Evolutionary conservation across 2,797 vertebrate species (phyloP).

Genomic region (Neostethus bicornis): DNA sequence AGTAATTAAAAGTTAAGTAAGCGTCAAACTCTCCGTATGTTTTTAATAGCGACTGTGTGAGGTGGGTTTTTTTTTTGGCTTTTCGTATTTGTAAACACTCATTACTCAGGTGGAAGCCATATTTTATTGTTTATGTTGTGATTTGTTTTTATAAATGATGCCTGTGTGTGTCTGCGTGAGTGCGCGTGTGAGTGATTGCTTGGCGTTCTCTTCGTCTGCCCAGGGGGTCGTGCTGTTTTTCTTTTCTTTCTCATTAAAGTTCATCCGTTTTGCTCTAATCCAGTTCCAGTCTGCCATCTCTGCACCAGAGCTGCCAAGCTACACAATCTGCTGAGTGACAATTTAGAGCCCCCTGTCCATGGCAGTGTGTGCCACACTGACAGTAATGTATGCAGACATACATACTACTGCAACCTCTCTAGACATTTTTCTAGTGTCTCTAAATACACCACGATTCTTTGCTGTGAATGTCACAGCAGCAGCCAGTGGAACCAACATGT

Average conservation of each 20-base stretch:
- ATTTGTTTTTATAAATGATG: conserved; percentile 42
- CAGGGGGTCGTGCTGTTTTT: conserved; percentile 28
- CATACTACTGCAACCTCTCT: neutral
- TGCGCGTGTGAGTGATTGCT: conserved; percentile 37
- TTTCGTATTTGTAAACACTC: conserved; percentile 20
- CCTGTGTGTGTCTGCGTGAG: conserved; percentile 10
- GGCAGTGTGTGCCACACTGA: conserved; percentile 16
- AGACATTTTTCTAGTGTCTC: neutral
- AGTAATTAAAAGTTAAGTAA: neutral
- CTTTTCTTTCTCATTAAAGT: conserved; percentile 56
- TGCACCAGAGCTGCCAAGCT: conserved; percentile 38
- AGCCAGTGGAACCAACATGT: neutral
- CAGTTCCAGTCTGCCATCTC: conserved; percentile 21
- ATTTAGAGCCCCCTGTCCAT: conserved; percentile 18
- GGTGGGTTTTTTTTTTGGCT: conserved; percentile 11
- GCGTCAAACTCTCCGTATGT: neutral
- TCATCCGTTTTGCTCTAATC: conserved; percentile 40
- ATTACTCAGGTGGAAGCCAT: conserved; percentile 26
- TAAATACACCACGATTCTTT: neutral
- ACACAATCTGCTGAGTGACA: conserved; percentile 38
- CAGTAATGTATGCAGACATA: conserved; percentile 22
- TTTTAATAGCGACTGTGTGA: neutral
- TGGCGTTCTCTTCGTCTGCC: conserved; percentile 30
- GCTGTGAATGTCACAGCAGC: conserved; percentile 5
- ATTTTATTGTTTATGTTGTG: conserved; percentile 12